Percentiles rank a stretch among this genome's conserved stretches.
phyloP scores from a whole-genome alignment of 2,888 invertebrate genomes.

The Aethes cnicana region DNA sequence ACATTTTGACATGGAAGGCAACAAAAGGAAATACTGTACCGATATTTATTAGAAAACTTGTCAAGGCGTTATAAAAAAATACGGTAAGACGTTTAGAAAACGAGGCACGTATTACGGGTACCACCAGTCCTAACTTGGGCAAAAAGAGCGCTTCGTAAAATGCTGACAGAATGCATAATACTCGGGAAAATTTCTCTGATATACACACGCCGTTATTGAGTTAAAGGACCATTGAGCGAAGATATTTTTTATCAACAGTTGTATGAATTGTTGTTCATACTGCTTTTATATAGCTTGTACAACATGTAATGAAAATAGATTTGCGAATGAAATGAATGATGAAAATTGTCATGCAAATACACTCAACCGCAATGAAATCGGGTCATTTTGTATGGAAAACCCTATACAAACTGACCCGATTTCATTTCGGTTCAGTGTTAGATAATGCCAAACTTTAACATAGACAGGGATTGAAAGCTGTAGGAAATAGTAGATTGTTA shows the following conservation, averaged over 20 bases:
- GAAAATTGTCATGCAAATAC: too few species aligned
- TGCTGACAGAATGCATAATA: conserved; percentile 50
- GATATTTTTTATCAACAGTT: neutral
- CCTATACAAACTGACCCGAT: too few species aligned
- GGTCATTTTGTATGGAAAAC: too few species aligned
- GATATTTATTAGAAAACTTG: conserved; percentile 44
- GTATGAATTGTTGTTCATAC: neutral
- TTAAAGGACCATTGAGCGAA: neutral
- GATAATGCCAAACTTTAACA: too few species aligned
- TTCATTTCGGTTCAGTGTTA: too few species aligned
- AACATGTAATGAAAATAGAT: too few species aligned
- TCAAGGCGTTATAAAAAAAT: conserved; percentile 25
- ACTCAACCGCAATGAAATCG: too few species aligned
- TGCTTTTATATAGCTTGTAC: too few species aligned
- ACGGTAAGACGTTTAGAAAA: conserved; percentile 41
- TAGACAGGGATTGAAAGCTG: too few species aligned
- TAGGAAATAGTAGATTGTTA: too few species aligned
- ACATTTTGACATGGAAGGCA: too few species aligned
- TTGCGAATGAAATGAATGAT: too few species aligned
- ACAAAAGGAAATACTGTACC: conserved; percentile 35
- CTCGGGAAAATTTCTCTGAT: conserved; percentile 26
- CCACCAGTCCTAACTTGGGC: conserved; percentile 32
- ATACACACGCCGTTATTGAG: conserved; percentile 19
- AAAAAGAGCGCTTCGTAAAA: conserved; percentile 42
- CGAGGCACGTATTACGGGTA: conserved; percentile 40